These are phyloP conservation scores for Drosophila pseudoananassae DNA, from an alignment of 1,140 invertebrate genomes.

Conservation along the genomic window DNA sequence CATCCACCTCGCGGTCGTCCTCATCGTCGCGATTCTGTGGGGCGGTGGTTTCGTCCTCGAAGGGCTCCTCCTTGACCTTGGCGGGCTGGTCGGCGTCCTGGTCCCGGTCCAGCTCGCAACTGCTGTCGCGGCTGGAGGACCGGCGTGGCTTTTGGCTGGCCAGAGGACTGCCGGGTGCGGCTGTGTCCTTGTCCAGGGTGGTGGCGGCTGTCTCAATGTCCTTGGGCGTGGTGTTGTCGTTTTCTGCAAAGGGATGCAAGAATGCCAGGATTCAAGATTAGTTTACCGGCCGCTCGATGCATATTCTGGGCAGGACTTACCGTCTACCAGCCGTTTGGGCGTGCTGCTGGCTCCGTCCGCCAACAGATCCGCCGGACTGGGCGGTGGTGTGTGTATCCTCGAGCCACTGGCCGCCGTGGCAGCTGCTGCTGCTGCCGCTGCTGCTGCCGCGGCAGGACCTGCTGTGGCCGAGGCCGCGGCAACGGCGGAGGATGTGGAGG, in stretches of 20 bases:
- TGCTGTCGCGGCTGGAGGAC: slow-evolving; percentile 23
- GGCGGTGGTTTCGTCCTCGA: slow-evolving; percentile 38
- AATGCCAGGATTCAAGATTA: background rate
- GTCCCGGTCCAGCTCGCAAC: slow-evolving; percentile 45
- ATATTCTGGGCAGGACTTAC: slow-evolving; percentile 67
- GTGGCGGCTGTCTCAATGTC: slow-evolving; percentile 46
- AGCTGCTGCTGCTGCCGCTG: slow-evolving; percentile 72
- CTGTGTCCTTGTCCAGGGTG: slow-evolving; percentile 23
- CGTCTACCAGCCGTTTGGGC: slow-evolving; percentile 87
- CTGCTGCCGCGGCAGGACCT: slow-evolving; percentile 13
- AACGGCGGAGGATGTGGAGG: slow-evolving; percentile 2
- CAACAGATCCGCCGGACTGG: slow-evolving; percentile 87
- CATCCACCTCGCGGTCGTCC: slow-evolving; percentile 13
- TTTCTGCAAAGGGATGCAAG: slow-evolving; percentile 46
- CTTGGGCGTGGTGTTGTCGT: slow-evolving; percentile 83
- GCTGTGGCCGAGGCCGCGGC: slow-evolving; percentile 12
- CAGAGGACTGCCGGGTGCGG: slow-evolving; percentile 36
- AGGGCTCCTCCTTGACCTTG: slow-evolving; percentile 88
- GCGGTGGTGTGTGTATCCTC: slow-evolving; percentile 88
- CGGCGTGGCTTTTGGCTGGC: slow-evolving; percentile 26
- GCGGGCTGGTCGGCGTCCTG: slow-evolving; percentile 8
- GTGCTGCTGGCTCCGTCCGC: slow-evolving; percentile 89
- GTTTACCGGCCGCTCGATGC: background rate
- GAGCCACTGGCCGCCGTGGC: slow-evolving; percentile 72
- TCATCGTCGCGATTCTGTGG: slow-evolving; percentile 85